Conservation (phyloP, 2,888 invertebrate genomes). For the Eulithis prunata region DNA sequence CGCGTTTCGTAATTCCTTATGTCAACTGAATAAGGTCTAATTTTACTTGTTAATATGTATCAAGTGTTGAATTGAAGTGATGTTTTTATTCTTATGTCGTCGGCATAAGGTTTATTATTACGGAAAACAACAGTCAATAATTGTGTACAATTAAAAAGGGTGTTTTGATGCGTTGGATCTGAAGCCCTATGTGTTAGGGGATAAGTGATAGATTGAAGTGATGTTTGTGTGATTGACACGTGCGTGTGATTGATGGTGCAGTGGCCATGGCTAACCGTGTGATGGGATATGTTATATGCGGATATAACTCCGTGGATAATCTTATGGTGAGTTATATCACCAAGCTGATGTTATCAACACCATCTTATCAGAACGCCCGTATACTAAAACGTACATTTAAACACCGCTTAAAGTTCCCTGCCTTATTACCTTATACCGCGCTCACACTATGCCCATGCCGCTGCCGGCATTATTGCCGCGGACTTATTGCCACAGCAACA, state of each 20-base stretch:
- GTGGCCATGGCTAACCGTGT: constrained; percentile 76
- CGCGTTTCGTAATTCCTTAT: constrained; percentile 36
- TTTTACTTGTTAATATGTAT: constrained; percentile 31
- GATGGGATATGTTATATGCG: constrained; percentile 85
- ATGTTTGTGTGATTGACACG: constrained; percentile 41
- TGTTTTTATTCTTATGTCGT: constrained; percentile 33
- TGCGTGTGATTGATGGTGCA: constrained; percentile 43
- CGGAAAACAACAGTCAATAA: neutral
- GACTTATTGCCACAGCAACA: no score
- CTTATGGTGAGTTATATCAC: constrained; percentile 73
- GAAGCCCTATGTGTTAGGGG: constrained; percentile 27
- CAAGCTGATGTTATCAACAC: no score
- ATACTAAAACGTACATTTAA: no score
- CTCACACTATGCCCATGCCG: no score
- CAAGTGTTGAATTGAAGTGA: constrained; percentile 14
- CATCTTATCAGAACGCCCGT: no score
- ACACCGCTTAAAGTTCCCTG: no score
- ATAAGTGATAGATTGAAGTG: constrained; percentile 32
- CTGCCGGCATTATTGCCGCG: no score
- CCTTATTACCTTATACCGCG: no score
- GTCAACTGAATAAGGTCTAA: constrained; percentile 39
- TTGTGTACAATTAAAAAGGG: neutral
- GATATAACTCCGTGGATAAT: constrained; percentile 85
- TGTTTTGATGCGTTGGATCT: constrained; percentile 4
- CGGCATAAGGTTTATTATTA: constrained; percentile 41